Conservation (phyloP, 2,888 invertebrate genomes). For the Petrolisthes manimaculis region DNA sequence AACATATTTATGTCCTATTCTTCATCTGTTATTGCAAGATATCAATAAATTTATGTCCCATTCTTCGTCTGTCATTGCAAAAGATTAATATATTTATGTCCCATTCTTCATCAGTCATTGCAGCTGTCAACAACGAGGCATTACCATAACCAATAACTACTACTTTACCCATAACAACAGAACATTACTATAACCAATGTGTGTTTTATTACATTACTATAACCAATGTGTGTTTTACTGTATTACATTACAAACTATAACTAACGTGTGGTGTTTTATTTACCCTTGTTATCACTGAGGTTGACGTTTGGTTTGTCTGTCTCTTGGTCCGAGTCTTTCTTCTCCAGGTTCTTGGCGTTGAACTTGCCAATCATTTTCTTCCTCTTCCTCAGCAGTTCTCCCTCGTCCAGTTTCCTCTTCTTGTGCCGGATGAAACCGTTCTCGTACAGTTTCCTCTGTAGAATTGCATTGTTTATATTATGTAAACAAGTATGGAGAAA, state of each 20-base stretch:
- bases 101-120: too few relatives aligned
- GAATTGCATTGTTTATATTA: not conserved
- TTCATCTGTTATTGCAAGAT: too few relatives aligned
- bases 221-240: too few relatives aligned
- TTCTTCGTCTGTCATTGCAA: not conserved
- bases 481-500: not conserved
- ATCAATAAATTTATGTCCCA: too few relatives aligned
- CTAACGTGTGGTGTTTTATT: too few relatives aligned
- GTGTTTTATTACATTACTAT: too few relatives aligned
- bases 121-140: too few relatives aligned
- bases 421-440: conserved; percentile 53
- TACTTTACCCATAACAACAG: too few relatives aligned
- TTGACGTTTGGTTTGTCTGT: conserved; percentile 29
- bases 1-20: too few relatives aligned
- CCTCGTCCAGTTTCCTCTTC: conserved; percentile 61
- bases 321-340: conserved; percentile 55
- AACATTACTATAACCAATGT: too few relatives aligned
- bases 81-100: not conserved
- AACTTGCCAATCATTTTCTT: conserved; percentile 64
- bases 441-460: conserved; percentile 43
- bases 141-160: too few relatives aligned
- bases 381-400: conserved; percentile 58
- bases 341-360: conserved; percentile 62
- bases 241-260: too few relatives aligned
- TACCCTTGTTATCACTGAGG: conserved; percentile 51